phyloP scores from a whole-genome alignment of 2,113 vertebrate species.

The Poeciliopsis occidentalis region DNA sequence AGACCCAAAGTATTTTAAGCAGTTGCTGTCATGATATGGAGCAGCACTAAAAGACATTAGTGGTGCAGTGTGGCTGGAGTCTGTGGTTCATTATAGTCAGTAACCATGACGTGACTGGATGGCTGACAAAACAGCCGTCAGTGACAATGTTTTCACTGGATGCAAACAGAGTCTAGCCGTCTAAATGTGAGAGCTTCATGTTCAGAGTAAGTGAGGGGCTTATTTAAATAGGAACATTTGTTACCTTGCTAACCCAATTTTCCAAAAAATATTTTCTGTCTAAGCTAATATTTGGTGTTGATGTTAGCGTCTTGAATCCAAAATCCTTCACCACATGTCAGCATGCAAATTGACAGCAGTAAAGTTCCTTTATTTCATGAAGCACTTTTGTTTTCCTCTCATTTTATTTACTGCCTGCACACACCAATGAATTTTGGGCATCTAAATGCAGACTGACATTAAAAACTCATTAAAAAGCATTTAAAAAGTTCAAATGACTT shows the following conservation, averaged over 20 bases:
- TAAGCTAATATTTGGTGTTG: no score
- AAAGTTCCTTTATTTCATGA: no score
- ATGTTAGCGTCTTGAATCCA: background rate
- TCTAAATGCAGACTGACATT: no score
- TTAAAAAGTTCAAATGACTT: no score
- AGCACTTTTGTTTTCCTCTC: no score
- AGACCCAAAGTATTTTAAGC: slow-evolving; percentile 43
- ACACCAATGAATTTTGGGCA: no score
- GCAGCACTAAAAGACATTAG: slow-evolving; percentile 28
- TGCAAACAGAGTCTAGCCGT: background rate
- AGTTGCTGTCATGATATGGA: slow-evolving; percentile 41
- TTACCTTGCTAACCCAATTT: background rate
- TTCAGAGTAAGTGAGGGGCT: background rate
- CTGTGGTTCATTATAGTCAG: slow-evolving; percentile 42
- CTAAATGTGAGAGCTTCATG: no score
- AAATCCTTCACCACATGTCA: background rate
- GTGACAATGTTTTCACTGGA: slow-evolving; percentile 8
- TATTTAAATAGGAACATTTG: background rate
- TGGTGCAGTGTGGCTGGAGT: slow-evolving; percentile 28
- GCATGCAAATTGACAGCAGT: no score
- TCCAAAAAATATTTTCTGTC: background rate
- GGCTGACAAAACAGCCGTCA: slow-evolving; percentile 6
- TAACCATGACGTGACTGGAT: slow-evolving; percentile 27
- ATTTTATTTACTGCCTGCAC: no score
- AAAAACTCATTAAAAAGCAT: no score